phyloP scores from a whole-genome alignment of 2,888 invertebrate species.

The Sinodicranocentrus sp. region DNA sequence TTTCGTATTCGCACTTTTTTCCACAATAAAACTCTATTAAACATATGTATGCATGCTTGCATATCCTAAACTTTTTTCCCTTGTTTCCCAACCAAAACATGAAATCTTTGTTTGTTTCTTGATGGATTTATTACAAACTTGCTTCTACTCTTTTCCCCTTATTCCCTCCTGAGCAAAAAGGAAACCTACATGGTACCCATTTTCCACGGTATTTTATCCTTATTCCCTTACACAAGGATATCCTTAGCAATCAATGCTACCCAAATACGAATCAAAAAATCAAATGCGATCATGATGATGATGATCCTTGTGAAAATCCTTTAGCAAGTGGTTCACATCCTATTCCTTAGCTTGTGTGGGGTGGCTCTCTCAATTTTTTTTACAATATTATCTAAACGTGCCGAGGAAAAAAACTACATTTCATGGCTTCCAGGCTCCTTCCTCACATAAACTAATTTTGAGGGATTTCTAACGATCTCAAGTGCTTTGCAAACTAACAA shows the following conservation, averaged over 20 bases:
- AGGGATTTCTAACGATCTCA: constrained; percentile 64
- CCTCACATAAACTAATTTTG: constrained; percentile 61
- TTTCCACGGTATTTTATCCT: too few relatives aligned
- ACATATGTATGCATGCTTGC: constrained; percentile 24
- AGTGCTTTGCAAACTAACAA: constrained; percentile 64
- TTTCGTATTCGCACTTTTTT: constrained; percentile 46
- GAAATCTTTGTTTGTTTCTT: constrained; percentile 57
- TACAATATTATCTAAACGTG: too few relatives aligned
- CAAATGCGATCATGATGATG: background rate
- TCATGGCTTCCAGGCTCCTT: too few relatives aligned
- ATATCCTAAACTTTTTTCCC: constrained; percentile 7
- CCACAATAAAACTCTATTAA: constrained; percentile 28
- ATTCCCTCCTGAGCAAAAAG: constrained; percentile 30
- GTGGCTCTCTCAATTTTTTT: too few relatives aligned
- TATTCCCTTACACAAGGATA: background rate
- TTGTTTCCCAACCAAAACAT: too few relatives aligned
- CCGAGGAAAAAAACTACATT: too few relatives aligned
- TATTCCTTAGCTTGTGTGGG: background rate
- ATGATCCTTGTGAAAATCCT: background rate
- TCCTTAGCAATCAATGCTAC: background rate
- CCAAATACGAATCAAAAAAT: background rate
- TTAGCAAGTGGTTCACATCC: too few relatives aligned
- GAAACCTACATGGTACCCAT: background rate
- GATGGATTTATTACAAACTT: constrained; percentile 66
- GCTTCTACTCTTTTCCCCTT: constrained; percentile 6